phyloP scores from a whole-genome alignment of 2,113 vertebrate genomes.

The Cacatua alba region DNA sequence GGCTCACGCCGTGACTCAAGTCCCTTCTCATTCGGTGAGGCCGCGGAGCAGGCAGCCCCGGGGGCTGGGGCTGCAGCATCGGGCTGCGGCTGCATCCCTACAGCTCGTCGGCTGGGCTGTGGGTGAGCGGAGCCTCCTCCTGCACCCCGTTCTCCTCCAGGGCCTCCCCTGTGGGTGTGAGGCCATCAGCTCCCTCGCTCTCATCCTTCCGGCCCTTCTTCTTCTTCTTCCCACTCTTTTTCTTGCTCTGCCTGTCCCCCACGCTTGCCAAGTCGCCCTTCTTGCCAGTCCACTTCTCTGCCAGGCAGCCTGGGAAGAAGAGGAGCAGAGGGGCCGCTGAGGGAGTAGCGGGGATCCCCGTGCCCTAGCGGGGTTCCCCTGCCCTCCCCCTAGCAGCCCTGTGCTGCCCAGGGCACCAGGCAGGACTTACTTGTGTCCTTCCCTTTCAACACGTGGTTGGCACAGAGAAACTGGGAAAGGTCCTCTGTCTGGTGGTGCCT shows the following conservation, averaged over 20 bases:
- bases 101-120: constrained; percentile 73
- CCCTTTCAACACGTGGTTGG: constrained; percentile 91
- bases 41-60: accelerated
- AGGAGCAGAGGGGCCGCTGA: not conserved
- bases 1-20: not conserved
- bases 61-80: not conserved
- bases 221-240: constrained; percentile 77
- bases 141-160: constrained; percentile 59
- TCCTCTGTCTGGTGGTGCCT: constrained; percentile 90
- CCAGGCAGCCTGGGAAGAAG: constrained; percentile 70
- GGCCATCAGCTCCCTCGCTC: not conserved
- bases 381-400: accelerated
- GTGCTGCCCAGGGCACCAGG: not conserved
- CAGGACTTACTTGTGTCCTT: constrained; percentile 86
- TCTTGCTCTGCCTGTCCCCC: constrained; percentile 80
- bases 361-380: not conserved
- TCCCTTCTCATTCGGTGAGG: not conserved
- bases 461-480: constrained; percentile 89
- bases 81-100: not conserved
- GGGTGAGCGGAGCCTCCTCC: constrained; percentile 66
- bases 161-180: not conserved
- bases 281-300: constrained; percentile 80
- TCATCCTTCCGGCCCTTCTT: constrained; percentile 66
- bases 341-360: not conserved
- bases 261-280: constrained; percentile 83